Percentiles rank a stretch among this genome's conserved stretches.
Conservation (phyloP, 92 coral and sea anemone genomes). For the Palythoa grandiflora region DNA sequence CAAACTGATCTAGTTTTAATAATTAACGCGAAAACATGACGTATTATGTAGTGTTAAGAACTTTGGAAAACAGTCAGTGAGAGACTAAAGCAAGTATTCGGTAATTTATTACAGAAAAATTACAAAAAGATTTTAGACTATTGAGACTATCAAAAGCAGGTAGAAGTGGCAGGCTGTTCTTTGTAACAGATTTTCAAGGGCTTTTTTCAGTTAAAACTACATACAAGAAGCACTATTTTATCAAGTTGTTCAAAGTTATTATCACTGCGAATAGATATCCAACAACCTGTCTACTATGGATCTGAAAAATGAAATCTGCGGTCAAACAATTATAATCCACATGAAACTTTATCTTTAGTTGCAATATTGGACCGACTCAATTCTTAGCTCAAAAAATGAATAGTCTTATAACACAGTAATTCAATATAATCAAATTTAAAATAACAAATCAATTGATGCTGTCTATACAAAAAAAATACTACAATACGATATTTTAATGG, state of each 20-base stretch:
- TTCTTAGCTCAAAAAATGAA: neutral
- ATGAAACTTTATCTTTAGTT: neutral
- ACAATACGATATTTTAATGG: too few species aligned
- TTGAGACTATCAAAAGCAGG: neutral
- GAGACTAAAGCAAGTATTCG: neutral
- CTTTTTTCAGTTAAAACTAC: too few species aligned
- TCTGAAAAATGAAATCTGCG: neutral
- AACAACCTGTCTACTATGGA: neutral
- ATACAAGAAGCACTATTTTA: neutral
- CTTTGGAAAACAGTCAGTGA: conserved; percentile 2
- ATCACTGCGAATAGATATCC: conserved; percentile 4
- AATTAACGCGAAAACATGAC: conserved; percentile 18
- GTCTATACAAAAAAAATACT: too few species aligned
- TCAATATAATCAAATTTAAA: too few species aligned
- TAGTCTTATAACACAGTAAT: too few species aligned
- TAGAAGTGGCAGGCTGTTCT: neutral
- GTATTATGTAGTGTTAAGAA: conserved; percentile 3
- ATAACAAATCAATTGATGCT: too few species aligned
- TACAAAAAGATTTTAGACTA: neutral
- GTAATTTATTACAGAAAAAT: neutral
- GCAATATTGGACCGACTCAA: conserved; percentile 2
- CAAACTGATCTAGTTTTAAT: conserved; percentile 16
- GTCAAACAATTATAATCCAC: neutral
- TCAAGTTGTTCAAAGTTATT: conserved; percentile 25
- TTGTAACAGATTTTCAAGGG: neutral